A percentile compares a stretch with the other conserved stretches of the same genome.
Evolutionary conservation across 2,888 invertebrate genomes (phyloP).

Genomic region (Boloria selene): DNA sequence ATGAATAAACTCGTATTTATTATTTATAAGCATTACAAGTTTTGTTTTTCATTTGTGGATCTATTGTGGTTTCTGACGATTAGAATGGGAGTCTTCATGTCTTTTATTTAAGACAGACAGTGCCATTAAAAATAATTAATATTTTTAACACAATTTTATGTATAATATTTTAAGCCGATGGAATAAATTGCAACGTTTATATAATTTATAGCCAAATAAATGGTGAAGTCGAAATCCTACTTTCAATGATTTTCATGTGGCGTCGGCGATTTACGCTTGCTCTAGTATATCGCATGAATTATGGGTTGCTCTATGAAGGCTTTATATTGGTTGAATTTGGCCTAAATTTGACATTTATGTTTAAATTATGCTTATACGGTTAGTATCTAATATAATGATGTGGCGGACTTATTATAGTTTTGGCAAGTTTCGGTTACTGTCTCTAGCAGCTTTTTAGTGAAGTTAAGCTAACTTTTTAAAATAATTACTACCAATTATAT

Average conservation of each 20-base stretch:
- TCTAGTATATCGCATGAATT: conserved; percentile 34
- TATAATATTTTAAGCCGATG: no score
- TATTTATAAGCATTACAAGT: no score
- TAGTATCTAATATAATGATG: conserved; percentile 4
- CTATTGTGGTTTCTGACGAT: no score
- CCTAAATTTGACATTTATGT: conserved; percentile 25
- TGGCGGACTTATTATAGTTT: neutral
- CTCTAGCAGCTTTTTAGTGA: neutral
- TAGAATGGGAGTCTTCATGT: no score
- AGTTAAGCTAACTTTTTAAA: no score
- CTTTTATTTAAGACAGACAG: no score
- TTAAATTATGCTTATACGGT: conserved; percentile 18
- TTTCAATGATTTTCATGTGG: conserved; percentile 20
- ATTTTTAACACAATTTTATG: no score
- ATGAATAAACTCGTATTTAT: no score
- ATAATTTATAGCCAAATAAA: conserved; percentile 17
- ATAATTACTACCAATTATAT: no score
- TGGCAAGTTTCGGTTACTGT: conserved; percentile 2
- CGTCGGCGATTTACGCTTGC: conserved; percentile 32
- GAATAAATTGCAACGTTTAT: neutral
- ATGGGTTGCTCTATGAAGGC: conserved; percentile 23
- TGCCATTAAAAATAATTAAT: no score
- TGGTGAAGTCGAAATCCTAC: conserved; percentile 14
- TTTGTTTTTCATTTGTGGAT: no score
- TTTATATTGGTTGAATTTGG: conserved; percentile 23